A percentile compares a stretch with the other conserved stretches of the same genome.
These are phyloP conservation scores for Cichladusa arquata DNA, from an alignment of 2,113 vertebrate species.

Conservation along the genomic window DNA sequence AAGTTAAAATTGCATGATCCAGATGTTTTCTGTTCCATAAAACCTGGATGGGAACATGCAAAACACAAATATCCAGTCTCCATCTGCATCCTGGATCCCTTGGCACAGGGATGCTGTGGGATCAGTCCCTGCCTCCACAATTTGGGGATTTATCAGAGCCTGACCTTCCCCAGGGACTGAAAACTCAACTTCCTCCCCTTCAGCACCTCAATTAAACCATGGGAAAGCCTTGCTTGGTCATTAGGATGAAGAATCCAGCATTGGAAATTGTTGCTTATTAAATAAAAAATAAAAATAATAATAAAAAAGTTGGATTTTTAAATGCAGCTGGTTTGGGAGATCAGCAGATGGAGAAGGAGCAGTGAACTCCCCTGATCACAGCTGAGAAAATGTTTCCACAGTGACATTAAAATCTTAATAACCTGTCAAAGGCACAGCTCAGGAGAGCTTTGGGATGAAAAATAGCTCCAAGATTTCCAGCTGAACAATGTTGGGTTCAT, in stretches of 20 bases:
- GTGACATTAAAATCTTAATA: constrained; percentile 46
- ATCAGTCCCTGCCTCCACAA: rapidly evolving
- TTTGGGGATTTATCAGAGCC: background rate
- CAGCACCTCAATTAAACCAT: background rate
- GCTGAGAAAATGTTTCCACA: constrained; percentile 47
- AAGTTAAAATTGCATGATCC: background rate
- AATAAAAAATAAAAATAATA: background rate
- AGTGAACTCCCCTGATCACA: background rate
- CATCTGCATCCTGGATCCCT: background rate
- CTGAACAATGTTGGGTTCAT: constrained; percentile 22
- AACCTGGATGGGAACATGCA: background rate
- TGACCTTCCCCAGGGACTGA: background rate
- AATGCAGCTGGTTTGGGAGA: background rate
- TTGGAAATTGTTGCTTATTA: background rate
- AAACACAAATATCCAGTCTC: background rate
- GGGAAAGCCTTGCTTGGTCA: background rate
- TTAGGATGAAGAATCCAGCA: background rate
- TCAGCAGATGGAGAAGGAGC: background rate
- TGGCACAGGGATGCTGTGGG: background rate
- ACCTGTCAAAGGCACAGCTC: constrained; percentile 25
- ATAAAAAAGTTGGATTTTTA: background rate
- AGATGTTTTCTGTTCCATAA: background rate
- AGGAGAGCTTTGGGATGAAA: constrained; percentile 1
- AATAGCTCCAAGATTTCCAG: constrained; percentile 43
- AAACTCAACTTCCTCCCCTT: background rate